Conservation (phyloP, 2,797 vertebrate species). For the Micropoecilia bifurca region DNA sequence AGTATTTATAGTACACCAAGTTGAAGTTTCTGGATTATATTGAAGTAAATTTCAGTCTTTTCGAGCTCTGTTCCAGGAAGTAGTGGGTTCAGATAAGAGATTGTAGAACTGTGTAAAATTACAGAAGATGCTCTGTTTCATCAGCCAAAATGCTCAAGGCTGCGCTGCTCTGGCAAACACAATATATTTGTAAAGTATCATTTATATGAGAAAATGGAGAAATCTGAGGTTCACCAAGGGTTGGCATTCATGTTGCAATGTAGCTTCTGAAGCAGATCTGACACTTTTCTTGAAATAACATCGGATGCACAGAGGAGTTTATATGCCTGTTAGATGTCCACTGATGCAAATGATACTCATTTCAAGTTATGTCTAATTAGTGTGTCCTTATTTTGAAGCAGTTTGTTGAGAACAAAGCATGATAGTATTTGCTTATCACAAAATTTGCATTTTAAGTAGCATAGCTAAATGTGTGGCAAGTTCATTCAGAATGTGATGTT, state of each 20-base stretch:
- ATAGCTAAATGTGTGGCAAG: not conserved
- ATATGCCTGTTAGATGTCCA: not conserved
- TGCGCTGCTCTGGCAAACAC: not conserved
- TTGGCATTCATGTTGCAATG: not conserved
- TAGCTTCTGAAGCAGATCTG: not conserved
- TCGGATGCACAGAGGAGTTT: not conserved
- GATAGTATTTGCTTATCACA: not conserved
- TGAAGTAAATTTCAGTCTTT: not conserved
- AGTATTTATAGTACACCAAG: slow-evolving; percentile 11
- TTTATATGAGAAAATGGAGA: not conserved
- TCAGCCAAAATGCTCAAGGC: not conserved
- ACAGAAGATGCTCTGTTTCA: not conserved
- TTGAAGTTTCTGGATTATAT: slow-evolving; percentile 10
- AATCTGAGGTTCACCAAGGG: not conserved
- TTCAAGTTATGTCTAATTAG: slow-evolving; percentile 1
- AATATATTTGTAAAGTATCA: slow-evolving; percentile 2
- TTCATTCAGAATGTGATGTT: not conserved
- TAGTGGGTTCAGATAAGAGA: not conserved
- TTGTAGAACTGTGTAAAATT: not conserved
- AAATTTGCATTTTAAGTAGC: not conserved
- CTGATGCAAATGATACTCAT: not conserved
- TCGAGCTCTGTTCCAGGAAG: not conserved
- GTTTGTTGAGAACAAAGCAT: not conserved
- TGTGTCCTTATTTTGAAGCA: not conserved
- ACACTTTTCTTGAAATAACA: slow-evolving; percentile 1